Conservation (phyloP, 2,113 vertebrate genomes). For the Sander vitreus region DNA sequence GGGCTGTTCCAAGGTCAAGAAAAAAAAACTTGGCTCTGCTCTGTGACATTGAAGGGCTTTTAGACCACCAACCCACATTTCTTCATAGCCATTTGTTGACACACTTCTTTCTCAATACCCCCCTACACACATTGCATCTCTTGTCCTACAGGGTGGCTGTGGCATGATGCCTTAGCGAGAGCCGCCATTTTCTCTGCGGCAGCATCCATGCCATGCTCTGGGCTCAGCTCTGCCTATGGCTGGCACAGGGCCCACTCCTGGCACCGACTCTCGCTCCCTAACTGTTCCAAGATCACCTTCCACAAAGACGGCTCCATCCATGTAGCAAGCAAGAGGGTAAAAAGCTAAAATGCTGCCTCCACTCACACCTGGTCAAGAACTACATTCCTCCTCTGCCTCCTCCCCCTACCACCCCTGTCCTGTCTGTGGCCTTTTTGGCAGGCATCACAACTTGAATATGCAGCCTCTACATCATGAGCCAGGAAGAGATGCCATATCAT, state of each 20-base stretch:
- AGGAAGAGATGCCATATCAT: slow-evolving; percentile 76
- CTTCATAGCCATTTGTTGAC: slow-evolving; percentile 43
- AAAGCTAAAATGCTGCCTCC: slow-evolving; percentile 49
- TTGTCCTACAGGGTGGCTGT: slow-evolving; percentile 59
- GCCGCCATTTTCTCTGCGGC: slow-evolving; percentile 82
- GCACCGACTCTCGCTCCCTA: slow-evolving; percentile 63
- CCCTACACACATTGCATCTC: slow-evolving; percentile 42
- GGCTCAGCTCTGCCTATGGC: slow-evolving; percentile 78
- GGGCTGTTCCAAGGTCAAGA: slow-evolving; percentile 67
- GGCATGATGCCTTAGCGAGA: slow-evolving; percentile 63
- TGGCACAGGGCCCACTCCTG: slow-evolving; percentile 79
- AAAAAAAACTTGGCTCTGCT: slow-evolving; percentile 32
- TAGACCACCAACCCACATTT: slow-evolving; percentile 50
- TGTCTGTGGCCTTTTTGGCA: slow-evolving; percentile 80
- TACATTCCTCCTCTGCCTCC: slow-evolving; percentile 70
- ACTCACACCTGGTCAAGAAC: slow-evolving; percentile 75
- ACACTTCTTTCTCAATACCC: slow-evolving; percentile 7
- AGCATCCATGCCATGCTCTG: slow-evolving; percentile 79
- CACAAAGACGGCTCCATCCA: slow-evolving; percentile 64
- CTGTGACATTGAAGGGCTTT: slow-evolving; percentile 52
- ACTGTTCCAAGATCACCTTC: slow-evolving; percentile 79
- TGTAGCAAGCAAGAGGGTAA: slow-evolving; percentile 25
- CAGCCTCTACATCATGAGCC: slow-evolving; percentile 76
- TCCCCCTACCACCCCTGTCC: slow-evolving; percentile 64
- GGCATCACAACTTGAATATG: slow-evolving; percentile 68